phyloP scores from a whole-genome alignment of 2,113 vertebrate species.

The Alosa alosa region DNA sequence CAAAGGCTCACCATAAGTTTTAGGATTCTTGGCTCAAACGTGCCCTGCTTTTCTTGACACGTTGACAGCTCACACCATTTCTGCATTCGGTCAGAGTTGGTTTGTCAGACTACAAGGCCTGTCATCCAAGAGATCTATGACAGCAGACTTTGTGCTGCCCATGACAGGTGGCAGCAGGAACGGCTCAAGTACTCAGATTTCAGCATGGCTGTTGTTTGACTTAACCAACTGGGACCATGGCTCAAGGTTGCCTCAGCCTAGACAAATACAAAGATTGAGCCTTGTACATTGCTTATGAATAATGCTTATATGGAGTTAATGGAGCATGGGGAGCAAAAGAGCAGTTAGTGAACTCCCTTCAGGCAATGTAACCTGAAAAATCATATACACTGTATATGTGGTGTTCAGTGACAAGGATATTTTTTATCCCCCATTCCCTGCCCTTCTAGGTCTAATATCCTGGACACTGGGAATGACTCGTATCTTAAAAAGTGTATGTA shows the following conservation, averaged over 20 bases:
- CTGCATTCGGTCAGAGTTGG: not conserved
- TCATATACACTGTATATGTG: not conserved
- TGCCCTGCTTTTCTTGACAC: not conserved
- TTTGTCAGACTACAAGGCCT: not conserved
- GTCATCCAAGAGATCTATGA: slow-evolving; percentile 62
- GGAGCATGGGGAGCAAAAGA: not conserved
- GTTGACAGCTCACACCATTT: not conserved
- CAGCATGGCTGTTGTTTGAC: slow-evolving; percentile 11
- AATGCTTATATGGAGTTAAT: not conserved
- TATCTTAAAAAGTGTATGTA: slow-evolving; percentile 86
- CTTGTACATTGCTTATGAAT: not conserved
- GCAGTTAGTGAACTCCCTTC: not conserved
- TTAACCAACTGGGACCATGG: not conserved
- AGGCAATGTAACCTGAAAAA: not conserved
- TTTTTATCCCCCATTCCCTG: not conserved
- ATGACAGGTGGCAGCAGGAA: slow-evolving; percentile 61
- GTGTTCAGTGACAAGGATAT: not conserved
- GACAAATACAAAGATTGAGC: not conserved
- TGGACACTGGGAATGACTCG: slow-evolving; percentile 65
- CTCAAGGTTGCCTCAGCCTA: not conserved
- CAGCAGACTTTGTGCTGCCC: slow-evolving; percentile 42
- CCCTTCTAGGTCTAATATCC: slow-evolving; percentile 79
- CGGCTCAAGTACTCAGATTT: slow-evolving; percentile 18
- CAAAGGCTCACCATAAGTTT: not conserved
- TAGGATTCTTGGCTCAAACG: not conserved